These are phyloP conservation scores for Rhynchotus rufescens DNA, from an alignment of 2,797 vertebrate species.

Conservation along the genomic window DNA sequence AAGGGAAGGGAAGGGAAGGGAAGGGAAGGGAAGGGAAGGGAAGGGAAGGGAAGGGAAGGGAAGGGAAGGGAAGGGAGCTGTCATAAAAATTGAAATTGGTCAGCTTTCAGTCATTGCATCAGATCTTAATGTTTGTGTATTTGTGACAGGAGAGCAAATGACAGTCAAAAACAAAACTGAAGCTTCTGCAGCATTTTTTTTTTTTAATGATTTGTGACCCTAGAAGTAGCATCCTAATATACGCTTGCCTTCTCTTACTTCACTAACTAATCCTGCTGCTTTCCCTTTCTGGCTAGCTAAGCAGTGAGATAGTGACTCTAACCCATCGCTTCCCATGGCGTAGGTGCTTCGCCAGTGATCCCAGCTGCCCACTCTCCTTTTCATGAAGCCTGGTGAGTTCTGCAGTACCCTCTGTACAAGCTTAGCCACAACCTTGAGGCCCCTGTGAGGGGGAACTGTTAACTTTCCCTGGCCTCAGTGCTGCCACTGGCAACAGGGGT, in stretches of 20 bases:
- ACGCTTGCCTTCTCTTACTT: not conserved
- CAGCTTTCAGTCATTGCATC: not conserved
- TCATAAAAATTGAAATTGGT: not conserved
- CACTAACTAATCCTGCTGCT: not conserved
- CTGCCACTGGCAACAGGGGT: not conserved
- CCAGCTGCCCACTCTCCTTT: not conserved
- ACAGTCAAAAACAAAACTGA: not conserved
- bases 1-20: no score
- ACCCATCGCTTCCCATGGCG: not conserved
- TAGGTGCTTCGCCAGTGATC: not conserved
- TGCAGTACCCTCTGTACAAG: not conserved
- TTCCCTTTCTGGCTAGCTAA: not conserved
- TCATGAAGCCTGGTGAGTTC: not conserved
- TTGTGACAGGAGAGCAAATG: not conserved
- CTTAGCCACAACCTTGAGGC: not conserved
- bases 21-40: no score
- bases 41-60: no score
- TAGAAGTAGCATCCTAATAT: not conserved
- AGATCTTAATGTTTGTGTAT: accelerated
- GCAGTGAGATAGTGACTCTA: not conserved
- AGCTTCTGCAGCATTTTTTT: not conserved
- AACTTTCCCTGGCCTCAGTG: not conserved
- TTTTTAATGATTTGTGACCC: accelerated
- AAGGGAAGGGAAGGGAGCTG: no score
- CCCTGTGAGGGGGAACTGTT: not conserved